Conservation (phyloP, 2,888 invertebrate species). For the Miltochrista miniata region DNA sequence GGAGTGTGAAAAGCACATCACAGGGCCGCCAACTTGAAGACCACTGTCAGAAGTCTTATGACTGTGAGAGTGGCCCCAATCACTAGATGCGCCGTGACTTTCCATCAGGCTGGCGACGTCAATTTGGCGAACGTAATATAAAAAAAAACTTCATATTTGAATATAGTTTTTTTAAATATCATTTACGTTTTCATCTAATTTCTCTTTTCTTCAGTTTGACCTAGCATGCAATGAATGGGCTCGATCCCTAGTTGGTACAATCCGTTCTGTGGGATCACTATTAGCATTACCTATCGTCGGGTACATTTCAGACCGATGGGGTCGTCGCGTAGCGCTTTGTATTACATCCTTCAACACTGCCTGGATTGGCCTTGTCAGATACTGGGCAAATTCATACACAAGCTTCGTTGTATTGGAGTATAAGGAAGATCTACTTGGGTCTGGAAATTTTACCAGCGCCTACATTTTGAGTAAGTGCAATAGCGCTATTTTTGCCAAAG, state of each 20-base stretch:
- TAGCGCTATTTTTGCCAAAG: no score
- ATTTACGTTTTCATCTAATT: no score
- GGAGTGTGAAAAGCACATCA: no score
- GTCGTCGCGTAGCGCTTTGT: slow-evolving; percentile 84
- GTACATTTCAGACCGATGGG: slow-evolving; percentile 88
- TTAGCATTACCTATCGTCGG: slow-evolving; percentile 87
- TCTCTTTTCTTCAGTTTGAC: slow-evolving; percentile 73
- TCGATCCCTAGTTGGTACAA: slow-evolving; percentile 88
- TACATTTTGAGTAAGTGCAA: slow-evolving; percentile 85
- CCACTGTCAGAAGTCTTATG: no score
- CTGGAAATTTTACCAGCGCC: slow-evolving; percentile 87
- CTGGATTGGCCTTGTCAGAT: slow-evolving; percentile 85
- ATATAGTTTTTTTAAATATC: no score
- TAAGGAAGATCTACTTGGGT: slow-evolving; percentile 85
- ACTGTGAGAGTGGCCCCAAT: no score
- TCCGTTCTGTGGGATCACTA: slow-evolving; percentile 87
- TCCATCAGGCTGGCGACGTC: no score
- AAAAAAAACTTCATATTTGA: no score
- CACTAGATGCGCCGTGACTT: no score
- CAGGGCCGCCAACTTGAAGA: no score
- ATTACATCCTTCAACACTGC: slow-evolving; percentile 84
- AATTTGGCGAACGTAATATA: no score
- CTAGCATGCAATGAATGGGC: slow-evolving; percentile 88
- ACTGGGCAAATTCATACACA: slow-evolving; percentile 84
- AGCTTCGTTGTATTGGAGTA: slow-evolving; percentile 88